These are phyloP conservation scores for Gambusia holbrooki DNA, from an alignment of 2,113 vertebrate genomes.

Conservation along the genomic window DNA sequence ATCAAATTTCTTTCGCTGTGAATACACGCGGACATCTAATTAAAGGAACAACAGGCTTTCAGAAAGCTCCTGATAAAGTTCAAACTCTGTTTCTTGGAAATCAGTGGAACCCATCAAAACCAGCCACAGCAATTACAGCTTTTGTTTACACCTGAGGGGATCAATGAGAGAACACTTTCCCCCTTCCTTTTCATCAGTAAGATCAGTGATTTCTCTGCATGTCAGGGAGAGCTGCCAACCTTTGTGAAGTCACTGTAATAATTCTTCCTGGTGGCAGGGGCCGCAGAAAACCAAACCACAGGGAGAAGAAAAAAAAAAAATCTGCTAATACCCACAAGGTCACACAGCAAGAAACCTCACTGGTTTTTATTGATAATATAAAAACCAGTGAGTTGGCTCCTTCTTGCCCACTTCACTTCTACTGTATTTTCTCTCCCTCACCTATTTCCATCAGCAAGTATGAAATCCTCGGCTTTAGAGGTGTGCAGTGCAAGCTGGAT, in stretches of 20 bases:
- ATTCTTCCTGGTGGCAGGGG: constrained; percentile 51
- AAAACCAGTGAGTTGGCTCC: neutral
- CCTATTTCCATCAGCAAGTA: constrained; percentile 3
- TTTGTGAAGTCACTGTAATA: constrained; percentile 61
- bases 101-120: constrained; percentile 44
- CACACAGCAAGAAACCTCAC: constrained; percentile 12
- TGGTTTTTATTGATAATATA: constrained; percentile 57
- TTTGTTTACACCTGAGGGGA: constrained; percentile 68
- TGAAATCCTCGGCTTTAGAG: constrained; percentile 30
- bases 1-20: constrained; percentile 21
- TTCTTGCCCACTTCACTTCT: constrained; percentile 22
- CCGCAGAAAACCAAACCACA: constrained; percentile 52
- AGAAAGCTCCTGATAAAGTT: constrained; percentile 41
- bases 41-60: constrained; percentile 54
- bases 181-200: constrained; percentile 8
- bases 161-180: constrained; percentile 30
- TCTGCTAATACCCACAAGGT: constrained; percentile 40
- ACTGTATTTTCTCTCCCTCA: constrained; percentile 28
- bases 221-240: constrained; percentile 52
- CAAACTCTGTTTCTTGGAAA: constrained; percentile 29
- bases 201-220: constrained; percentile 36
- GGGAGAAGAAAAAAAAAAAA: constrained; percentile 26
- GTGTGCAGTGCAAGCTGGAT: constrained; percentile 23
- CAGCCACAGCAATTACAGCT: constrained; percentile 54
- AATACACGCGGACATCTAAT: constrained; percentile 49